Evolutionary conservation across 37 sponge, comb jelly and placozoan genomes (phyloP).

Genomic region (Spongia lamella): DNA sequence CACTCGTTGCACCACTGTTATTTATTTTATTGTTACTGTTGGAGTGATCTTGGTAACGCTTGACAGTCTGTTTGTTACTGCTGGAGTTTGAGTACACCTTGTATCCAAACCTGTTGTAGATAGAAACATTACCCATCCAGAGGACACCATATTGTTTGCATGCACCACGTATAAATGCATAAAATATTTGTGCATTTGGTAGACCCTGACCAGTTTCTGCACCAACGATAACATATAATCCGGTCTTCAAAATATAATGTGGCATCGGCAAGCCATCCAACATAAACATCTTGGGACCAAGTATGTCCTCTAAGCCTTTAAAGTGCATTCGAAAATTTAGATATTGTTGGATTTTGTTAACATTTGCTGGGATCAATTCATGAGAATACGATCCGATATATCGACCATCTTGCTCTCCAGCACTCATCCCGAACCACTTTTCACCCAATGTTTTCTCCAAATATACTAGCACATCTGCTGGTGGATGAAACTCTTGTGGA

Average conservation of each 20-base stretch:
- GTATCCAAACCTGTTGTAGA: conserved; percentile 56
- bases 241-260: conserved; percentile 50
- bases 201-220: conserved; percentile 52
- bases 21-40: too few relatives aligned
- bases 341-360: conserved; percentile 18
- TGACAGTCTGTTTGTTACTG: background rate
- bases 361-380: conserved; percentile 31
- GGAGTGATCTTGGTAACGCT: background rate
- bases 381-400: conserved; percentile 38
- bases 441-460: conserved; percentile 20
- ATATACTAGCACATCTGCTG: conserved; percentile 35
- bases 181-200: conserved; percentile 56
- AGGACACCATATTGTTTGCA: conserved; percentile 64
- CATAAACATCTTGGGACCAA: conserved; percentile 48
- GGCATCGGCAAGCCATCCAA: conserved; percentile 43
- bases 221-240: conserved; percentile 47
- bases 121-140: conserved; percentile 65
- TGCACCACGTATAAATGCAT: conserved; percentile 59
- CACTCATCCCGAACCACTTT: conserved; percentile 48
- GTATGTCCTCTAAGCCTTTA: conserved; percentile 43
- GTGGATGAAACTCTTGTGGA: conserved; percentile 30
- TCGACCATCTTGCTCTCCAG: conserved; percentile 59
- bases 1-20: background rate
- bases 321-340: conserved; percentile 52
- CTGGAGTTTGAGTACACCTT: conserved; percentile 19